A percentile compares a stretch with the other conserved stretches of the same genome.
phyloP scores from a whole-genome alignment of 92 coral and sea anemone genomes.

The Epizoanthus fatuus region DNA sequence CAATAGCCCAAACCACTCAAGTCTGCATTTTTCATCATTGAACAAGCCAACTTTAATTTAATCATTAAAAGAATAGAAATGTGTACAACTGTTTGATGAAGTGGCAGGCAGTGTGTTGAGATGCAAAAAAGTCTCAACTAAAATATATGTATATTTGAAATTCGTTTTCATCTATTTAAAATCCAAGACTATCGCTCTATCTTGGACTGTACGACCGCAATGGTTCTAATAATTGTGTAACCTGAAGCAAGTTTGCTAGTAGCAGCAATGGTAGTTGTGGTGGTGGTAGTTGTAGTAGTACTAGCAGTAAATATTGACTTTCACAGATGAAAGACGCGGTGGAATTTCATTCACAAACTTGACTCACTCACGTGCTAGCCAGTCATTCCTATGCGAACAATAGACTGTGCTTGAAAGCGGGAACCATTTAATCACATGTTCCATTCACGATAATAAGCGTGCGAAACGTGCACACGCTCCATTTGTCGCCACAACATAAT shows the following conservation, averaged over 20 bases:
- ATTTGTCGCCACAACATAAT: slow-evolving; percentile 91
- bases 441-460: slow-evolving; percentile 39
- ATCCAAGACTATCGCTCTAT: too few species aligned
- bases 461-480: slow-evolving; percentile 82
- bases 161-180: too few species aligned
- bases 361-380: slow-evolving; percentile 37
- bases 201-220: background rate
- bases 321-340: slow-evolving; percentile 22
- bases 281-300: background rate
- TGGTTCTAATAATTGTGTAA: too few species aligned
- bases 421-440: slow-evolving; percentile 38
- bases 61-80: slow-evolving; percentile 9
- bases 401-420: slow-evolving; percentile 28
- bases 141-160: background rate
- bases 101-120: slow-evolving; percentile 8
- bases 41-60: background rate
- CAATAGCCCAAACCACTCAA: slow-evolving; percentile 21
- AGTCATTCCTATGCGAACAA: slow-evolving; percentile 54
- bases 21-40: slow-evolving; percentile 7
- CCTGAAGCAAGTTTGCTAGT: background rate
- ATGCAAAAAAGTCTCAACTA: background rate
- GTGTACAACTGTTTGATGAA: slow-evolving; percentile 32
- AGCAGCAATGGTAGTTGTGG: background rate
- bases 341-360: slow-evolving; percentile 42
- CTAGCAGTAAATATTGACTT: slow-evolving; percentile 22